Evolutionary conservation across 2,113 vertebrate genomes (phyloP).

Genomic region (Bujurquina vittata): DNA sequence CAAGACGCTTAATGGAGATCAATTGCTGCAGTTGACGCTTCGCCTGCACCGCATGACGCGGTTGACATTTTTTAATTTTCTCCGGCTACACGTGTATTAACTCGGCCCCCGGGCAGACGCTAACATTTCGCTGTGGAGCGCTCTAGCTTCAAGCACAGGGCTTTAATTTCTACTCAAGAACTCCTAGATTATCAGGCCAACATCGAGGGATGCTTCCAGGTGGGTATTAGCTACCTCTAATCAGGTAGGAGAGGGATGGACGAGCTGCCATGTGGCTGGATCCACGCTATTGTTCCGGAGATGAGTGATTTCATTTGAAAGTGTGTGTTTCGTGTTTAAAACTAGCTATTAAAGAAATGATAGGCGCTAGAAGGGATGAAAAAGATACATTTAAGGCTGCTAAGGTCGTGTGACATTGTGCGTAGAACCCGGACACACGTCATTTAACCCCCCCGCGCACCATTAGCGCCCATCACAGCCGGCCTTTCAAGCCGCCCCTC

Average conservation of each 20-base stretch:
- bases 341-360: neutral
- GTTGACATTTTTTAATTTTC: constrained; percentile 8
- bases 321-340: neutral
- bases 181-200: neutral
- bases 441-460: neutral
- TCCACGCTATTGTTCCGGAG: constrained; percentile 2
- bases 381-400: constrained; percentile 37
- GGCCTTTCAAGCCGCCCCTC: neutral
- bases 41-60: constrained; percentile 6
- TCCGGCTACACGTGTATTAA: constrained; percentile 31
- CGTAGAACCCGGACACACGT: constrained; percentile 62
- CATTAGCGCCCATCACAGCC: neutral
- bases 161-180: neutral
- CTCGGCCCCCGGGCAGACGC: neutral
- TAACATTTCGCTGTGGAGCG: neutral
- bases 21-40: neutral
- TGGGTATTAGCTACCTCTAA: neutral
- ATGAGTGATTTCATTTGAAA: neutral
- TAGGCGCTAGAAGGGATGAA: neutral
- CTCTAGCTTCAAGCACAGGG: neutral
- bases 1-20: neutral
- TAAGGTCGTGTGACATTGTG: constrained; percentile 74
- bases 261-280: constrained; percentile 28
- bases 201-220: neutral
- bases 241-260: constrained; percentile 8